Percentiles rank a stretch among this genome's conserved stretches.
Conservation (phyloP, 2,113 vertebrate genomes). For the Phyllostomus hastatus region DNA sequence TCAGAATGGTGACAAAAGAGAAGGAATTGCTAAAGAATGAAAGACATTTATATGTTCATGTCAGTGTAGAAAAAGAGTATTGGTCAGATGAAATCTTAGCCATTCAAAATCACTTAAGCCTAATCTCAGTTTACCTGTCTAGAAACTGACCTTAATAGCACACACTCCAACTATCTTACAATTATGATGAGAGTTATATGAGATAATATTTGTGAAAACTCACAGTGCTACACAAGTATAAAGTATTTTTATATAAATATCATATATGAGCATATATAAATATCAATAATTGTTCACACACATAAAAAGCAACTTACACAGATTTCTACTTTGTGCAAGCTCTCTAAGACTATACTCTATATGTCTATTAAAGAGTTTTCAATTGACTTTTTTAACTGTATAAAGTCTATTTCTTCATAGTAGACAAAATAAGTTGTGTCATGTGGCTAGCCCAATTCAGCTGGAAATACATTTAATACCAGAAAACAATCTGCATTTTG, state of each 20-base stretch:
- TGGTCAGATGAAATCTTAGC: not conserved
- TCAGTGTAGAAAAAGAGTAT: not conserved
- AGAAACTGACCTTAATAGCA: not conserved
- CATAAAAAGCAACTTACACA: not conserved
- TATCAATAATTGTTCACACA: not conserved
- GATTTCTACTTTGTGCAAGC: not conserved
- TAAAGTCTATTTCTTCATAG: not conserved
- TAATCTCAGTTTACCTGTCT: not conserved
- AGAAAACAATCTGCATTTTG: slow-evolving; percentile 19
- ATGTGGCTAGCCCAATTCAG: not conserved
- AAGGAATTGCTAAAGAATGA: not conserved
- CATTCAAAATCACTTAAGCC: not conserved
- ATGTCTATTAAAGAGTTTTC: not conserved
- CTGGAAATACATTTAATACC: slow-evolving; percentile 9
- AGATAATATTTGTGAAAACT: slow-evolving; percentile 7
- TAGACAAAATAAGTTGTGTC: not conserved
- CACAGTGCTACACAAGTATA: not conserved
- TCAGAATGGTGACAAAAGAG: not conserved
- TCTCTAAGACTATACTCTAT: not conserved
- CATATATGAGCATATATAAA: not conserved
- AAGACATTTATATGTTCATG: not conserved
- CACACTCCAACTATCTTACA: not conserved
- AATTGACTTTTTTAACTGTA: not conserved
- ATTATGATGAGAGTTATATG: not conserved
- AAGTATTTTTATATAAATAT: not conserved